These are phyloP conservation scores for Oxygymnocypris stewartii DNA, from an alignment of 2,113 vertebrate genomes.

Conservation along the genomic window DNA sequence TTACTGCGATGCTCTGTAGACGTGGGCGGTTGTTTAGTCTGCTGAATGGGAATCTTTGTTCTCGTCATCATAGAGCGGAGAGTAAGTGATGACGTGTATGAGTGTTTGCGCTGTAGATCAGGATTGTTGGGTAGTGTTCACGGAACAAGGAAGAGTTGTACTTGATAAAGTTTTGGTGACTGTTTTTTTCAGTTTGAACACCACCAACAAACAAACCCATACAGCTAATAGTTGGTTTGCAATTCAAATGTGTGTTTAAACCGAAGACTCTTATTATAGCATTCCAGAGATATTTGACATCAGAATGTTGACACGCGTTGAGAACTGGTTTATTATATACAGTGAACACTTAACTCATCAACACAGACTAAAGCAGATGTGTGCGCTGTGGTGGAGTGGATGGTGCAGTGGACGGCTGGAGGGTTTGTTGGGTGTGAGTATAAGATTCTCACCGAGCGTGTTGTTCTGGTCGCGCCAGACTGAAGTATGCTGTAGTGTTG, in stretches of 20 bases:
- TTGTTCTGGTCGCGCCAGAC: not conserved
- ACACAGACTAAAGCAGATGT: not conserved
- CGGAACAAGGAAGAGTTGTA: not conserved
- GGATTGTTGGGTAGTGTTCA: not conserved
- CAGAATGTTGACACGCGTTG: not conserved
- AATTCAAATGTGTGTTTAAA: not conserved
- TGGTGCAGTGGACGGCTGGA: not conserved
- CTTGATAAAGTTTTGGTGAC: not conserved
- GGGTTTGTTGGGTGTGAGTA: not conserved
- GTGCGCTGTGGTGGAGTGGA: not conserved
- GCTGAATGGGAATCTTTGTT: slow-evolving; percentile 27
- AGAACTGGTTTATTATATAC: not conserved
- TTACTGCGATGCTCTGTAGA: slow-evolving; percentile 5
- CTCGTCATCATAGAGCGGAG: not conserved
- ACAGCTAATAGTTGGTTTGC: not conserved
- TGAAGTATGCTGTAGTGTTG: not conserved
- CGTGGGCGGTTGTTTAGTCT: not conserved
- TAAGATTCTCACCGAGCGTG: not conserved
- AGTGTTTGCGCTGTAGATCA: not conserved
- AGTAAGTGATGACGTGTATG: not conserved
- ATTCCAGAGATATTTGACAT: not conserved
- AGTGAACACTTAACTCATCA: not conserved
- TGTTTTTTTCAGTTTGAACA: not conserved
- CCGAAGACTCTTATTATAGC: not conserved
- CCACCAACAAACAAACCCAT: not conserved